Conservation (phyloP, 1,140 invertebrate species). For the Varroa destructor region DNA sequence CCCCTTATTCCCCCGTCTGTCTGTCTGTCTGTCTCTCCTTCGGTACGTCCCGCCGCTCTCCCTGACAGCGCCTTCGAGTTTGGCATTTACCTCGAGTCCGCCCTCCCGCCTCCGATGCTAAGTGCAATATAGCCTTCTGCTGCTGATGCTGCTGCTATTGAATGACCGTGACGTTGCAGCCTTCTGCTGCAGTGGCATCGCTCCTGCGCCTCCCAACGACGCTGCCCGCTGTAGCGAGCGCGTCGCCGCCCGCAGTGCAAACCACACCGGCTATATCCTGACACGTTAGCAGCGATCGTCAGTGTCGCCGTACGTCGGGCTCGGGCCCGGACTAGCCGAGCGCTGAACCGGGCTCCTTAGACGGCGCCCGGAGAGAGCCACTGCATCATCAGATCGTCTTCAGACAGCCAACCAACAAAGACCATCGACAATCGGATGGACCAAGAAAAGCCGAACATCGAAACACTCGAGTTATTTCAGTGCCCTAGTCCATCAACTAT, state of each 20-base stretch:
- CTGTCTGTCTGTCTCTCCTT: too few species aligned
- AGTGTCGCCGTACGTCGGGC: too few species aligned
- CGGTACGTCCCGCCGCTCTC: not conserved
- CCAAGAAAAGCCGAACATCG: too few species aligned
- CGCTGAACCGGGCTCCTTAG: too few species aligned
- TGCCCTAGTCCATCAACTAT: too few species aligned
- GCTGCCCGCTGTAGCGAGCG: slow-evolving; percentile 19
- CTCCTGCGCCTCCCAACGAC: slow-evolving; percentile 20
- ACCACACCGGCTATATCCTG: not conserved
- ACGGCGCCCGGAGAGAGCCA: too few species aligned
- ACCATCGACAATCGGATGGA: too few species aligned
- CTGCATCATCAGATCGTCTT: too few species aligned
- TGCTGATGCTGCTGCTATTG: not conserved
- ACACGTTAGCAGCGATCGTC: too few species aligned
- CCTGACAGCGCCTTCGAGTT: not conserved
- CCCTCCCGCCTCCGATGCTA: slow-evolving; percentile 12
- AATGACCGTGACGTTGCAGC: slow-evolving; percentile 27
- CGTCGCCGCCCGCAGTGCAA: slow-evolving; percentile 1
- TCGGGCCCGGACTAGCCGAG: too few species aligned
- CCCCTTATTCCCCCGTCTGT: not conserved
- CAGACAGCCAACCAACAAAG: too few species aligned
- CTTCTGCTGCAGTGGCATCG: slow-evolving; percentile 4
- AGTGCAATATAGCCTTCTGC: not conserved
- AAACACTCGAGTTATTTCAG: too few species aligned
- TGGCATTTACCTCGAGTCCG: slow-evolving; percentile 24